Base-by-base conservation (phyloP, 2,797 vertebrate species). In the Mormyrops attenuatus region DNA sequence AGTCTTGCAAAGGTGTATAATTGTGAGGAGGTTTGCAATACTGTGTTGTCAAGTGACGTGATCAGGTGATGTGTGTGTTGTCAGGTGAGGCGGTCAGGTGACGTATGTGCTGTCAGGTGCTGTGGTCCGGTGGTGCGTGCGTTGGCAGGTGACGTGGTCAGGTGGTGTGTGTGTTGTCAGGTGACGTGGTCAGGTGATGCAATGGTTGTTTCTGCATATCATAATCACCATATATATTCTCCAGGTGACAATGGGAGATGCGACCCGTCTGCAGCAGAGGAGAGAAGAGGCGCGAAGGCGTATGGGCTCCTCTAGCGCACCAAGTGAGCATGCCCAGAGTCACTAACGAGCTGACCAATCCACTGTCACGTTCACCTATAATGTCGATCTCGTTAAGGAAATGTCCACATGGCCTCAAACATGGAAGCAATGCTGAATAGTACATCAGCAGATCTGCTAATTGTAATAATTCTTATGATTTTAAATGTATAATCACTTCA, bases 211-310 rank as follows among this genome's bases (percentile, higher is more conserved):
- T 44, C 38, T n/a, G 9, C 38, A 82, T 38, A n/a, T 22, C 20
- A 49, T 38, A 0, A 55, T 49, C 44, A 9, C 22, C 82, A 17
- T 57, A 44, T 69, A 55, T 85, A 20, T 53, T 87, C 44, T n/a
- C 22, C 11, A 94, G 90, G 96, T 97, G 3, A 95, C 95, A 95
- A 95, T 96, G 93, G 96, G 96, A 82, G 96, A 96, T 90, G 93
- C 94, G 85, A 96, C 95, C 17, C 95, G 95, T 55, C 95, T 96
- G 57, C 94, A 96, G 91, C 95, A 94, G 93, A 93, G 96, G 88
- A 94, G 92, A 90, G 95, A 96, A 63, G 95, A 96, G 87, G 95
- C 94, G 0, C 93, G 93, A 5, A 96, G 93, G 91, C 96, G 96
- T 88, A 95, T 97, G 92, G 95, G 94, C 11, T 94, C 88, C 57